phyloP scores from a whole-genome alignment of 2,113 vertebrate genomes.

The Eolophus roseicapilla region DNA sequence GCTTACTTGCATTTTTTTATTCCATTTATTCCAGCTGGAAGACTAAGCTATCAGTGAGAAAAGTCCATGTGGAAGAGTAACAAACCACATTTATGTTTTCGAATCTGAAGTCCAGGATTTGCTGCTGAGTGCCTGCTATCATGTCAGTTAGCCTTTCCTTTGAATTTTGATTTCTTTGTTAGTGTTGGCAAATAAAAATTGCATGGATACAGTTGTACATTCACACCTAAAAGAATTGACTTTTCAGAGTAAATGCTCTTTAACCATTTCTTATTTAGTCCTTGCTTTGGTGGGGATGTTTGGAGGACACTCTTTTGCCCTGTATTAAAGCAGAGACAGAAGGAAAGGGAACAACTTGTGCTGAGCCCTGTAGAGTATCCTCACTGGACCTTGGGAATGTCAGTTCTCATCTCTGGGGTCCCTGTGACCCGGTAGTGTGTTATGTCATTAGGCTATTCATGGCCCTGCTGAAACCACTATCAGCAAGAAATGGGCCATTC shows the following conservation, averaged over 20 bases:
- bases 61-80: background rate
- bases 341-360: background rate
- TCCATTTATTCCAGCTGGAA: background rate
- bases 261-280: background rate
- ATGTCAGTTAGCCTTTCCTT: background rate
- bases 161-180: background rate
- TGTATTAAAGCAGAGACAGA: background rate
- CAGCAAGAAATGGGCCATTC: background rate
- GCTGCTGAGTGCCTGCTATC: background rate
- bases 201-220: background rate
- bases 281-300: background rate
- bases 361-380: background rate
- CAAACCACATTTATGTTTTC: background rate
- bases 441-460: fast-evolving
- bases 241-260: background rate
- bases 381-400: background rate
- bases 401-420: background rate
- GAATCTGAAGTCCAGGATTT: background rate
- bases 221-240: background rate
- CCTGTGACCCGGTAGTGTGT: background rate
- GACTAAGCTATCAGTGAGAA: background rate
- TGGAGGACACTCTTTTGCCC: background rate
- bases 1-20: background rate
- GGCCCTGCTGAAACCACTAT: background rate
- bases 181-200: background rate